These are phyloP conservation scores for Salvator merianae DNA, from an alignment of 2,113 vertebrate species.

Conservation along the genomic window DNA sequence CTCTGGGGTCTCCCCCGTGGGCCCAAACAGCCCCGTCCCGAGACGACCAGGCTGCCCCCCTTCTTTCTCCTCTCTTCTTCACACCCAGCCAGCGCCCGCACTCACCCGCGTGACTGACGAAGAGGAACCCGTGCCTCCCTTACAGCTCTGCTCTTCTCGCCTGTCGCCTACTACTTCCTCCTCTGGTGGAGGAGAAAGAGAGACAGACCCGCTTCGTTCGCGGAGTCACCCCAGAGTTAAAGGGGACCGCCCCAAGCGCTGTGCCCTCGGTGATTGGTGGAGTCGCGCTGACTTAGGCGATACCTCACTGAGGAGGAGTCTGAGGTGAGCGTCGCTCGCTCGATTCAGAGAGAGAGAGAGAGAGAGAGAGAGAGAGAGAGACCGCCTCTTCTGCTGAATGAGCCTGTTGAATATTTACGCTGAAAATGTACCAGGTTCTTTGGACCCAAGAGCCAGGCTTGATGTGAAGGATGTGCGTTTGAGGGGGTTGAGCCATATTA, in stretches of 20 bases:
- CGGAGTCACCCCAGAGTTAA: slow-evolving; percentile 33
- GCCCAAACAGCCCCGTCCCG: not conserved
- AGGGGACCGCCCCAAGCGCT: slow-evolving; percentile 29
- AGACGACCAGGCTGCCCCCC: too few species aligned
- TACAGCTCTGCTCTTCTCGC: too few species aligned
- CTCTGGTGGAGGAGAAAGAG: too few species aligned
- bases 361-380: not conserved
- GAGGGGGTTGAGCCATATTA: too few species aligned
- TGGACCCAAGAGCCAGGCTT: too few species aligned
- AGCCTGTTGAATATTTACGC: too few species aligned
- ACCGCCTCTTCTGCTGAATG: too few species aligned
- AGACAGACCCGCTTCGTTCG: not conserved
- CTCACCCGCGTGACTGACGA: not conserved
- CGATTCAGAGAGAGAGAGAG: not conserved
- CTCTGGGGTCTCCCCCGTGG: too few species aligned
- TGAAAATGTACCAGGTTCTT: too few species aligned
- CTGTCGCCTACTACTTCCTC: not conserved
- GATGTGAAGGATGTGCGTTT: too few species aligned
- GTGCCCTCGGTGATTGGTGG: slow-evolving; percentile 15
- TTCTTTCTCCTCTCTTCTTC: too few species aligned
- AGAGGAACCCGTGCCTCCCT: too few species aligned
- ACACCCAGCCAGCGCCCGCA: not conserved
- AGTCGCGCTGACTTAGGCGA: not conserved
- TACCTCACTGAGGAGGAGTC: slow-evolving; percentile 19
- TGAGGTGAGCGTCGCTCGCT: not conserved